A percentile compares a stretch with the other conserved stretches of the same genome.
Evolutionary conservation across 1,140 invertebrate species (phyloP).

Genomic region (Drosophila parvula): DNA sequence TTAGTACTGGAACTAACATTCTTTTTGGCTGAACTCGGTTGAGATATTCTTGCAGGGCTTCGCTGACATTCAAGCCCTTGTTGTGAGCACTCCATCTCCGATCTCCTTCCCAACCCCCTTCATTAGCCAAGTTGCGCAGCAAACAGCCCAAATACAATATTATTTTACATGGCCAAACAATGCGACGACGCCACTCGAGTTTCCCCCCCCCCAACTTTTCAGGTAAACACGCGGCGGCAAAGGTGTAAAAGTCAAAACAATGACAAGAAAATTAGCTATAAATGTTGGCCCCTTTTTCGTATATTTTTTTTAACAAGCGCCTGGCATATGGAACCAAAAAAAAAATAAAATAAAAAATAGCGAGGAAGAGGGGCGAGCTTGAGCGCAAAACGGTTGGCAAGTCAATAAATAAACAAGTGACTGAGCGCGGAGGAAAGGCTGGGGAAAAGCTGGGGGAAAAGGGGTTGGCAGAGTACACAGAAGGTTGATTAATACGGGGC

Average conservation of each 20-base stretch:
- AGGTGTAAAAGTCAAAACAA: conserved; percentile 66
- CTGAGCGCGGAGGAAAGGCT: not conserved
- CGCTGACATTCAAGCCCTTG: conserved; percentile 37
- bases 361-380: conserved; percentile 1
- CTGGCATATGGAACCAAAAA: conserved; percentile 23
- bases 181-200: conserved; percentile 48
- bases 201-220: conserved; percentile 11
- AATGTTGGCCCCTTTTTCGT: conserved; percentile 48
- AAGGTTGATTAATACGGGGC: conserved; percentile 57
- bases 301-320: conserved; percentile 39
- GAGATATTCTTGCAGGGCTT: conserved; percentile 34
- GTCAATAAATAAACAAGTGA: conserved; percentile 59
- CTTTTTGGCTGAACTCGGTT: not conserved
- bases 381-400: conserved; percentile 51
- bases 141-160: conserved; percentile 67
- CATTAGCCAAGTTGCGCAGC: conserved; percentile 57
- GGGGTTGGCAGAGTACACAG: conserved; percentile 28
- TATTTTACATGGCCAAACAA: conserved; percentile 76
- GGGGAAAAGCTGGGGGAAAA: not conserved
- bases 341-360: conserved; percentile 7
- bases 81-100: not conserved
- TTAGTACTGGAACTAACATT: not conserved
- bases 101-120: conserved; percentile 31
- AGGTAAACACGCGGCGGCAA: conserved; percentile 58
- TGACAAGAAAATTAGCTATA: conserved; percentile 71